Base-by-base conservation (phyloP, 2,113 vertebrate genomes). In the Callorhinus ursinus region DNA sequence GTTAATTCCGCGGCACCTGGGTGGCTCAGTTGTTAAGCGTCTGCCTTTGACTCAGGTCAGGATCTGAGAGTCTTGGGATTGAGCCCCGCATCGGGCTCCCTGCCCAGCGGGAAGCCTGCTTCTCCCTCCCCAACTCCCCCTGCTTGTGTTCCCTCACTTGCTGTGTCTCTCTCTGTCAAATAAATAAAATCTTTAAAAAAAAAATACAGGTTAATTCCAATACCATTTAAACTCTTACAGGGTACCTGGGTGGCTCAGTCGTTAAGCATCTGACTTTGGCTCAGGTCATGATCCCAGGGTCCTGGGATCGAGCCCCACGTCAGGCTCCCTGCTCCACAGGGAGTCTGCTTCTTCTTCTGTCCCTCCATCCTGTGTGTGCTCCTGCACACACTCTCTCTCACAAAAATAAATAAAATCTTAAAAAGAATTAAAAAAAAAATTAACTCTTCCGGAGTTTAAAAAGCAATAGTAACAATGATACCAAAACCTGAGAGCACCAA, bases 151-250 rank as follows among this genome's bases (percentile, higher is more conserved):
- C 46, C 46, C 46, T 46, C 46, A 8, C 46, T 46, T 7, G 46
- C 46, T 46, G 46, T 46, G 46, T 46, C 46, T 46, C 46, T 46
- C 46, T 46, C 46, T 46, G 46, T 46, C 46, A 46, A 46, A 46
- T 46, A 46, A 46, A 42, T 42, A 42, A 46, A 46, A 46, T 46
- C 46, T 46, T 46, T 8, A 46, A 46, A 46, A 46, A 46, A 46
- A 88, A 97, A 85, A 93, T 67, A 81, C 79, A 14, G 74, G 4
- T 49, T 83, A 86, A 90, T 90, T 84, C 14, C 74, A 77, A 42
- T 39, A 80, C 24, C 28, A 82, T 69, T 91, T 71, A 83, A 93
- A 31, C 39, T 95, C 31, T 87, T 90, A 3, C 65, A 69, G 42
- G 63, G 31, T 14, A 67, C 31, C 14, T 33, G 63, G 31, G 31